Evolutionary conservation across 2,113 vertebrate genomes (phyloP), one percentile per base, ranked within the genome.

Genomic region (human (Homo sapiens)): DNA sequence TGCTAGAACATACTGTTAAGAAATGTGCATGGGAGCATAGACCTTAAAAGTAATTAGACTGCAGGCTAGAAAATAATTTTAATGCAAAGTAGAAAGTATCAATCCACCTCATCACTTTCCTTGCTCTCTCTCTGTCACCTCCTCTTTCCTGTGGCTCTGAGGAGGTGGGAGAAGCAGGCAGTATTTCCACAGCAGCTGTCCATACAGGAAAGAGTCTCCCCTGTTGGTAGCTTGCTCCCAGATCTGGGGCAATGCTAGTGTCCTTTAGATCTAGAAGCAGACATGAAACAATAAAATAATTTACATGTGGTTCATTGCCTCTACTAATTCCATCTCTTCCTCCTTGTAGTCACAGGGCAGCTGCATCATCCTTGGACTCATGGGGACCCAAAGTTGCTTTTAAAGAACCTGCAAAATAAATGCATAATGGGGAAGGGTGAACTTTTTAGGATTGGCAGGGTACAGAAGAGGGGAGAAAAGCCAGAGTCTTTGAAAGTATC

Each of bases 401-500:
- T 96, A 98, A 95, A 98, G 97, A 97, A 98, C 85, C 98, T 98
- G 90, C 32, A 91, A 95, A 95, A 96, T 66, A 96, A 90, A 85
- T 48, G 85, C 30, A 59, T 18, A 38, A 72, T 95, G 22, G 90
- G 52, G 59, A 82, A 90, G 40, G 25, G 18, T 70, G 23, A 97
- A 81, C 40, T 90, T 88, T 50, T 91, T 35, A 11, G 76, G 66
- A 61, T 48, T 70, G n/a, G 22, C 0, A 1, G 59, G 48, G 13
- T 86, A 61, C 50, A 45, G 3, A 30, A 86, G 30, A 43, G 27
- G 20, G 66, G 22, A 93, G 48, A 79, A 95, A 75, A 97, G 6
- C 32, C 59, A 91, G 73, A 32, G 7, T 88, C 61, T 94, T 88
- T 32, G 20, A 85, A 27, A 70, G 27, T 32, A 66, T 55, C 18